Evolutionary conservation across 2,888 invertebrate genomes (phyloP).

Genomic region (Prenolepis imparis): DNA sequence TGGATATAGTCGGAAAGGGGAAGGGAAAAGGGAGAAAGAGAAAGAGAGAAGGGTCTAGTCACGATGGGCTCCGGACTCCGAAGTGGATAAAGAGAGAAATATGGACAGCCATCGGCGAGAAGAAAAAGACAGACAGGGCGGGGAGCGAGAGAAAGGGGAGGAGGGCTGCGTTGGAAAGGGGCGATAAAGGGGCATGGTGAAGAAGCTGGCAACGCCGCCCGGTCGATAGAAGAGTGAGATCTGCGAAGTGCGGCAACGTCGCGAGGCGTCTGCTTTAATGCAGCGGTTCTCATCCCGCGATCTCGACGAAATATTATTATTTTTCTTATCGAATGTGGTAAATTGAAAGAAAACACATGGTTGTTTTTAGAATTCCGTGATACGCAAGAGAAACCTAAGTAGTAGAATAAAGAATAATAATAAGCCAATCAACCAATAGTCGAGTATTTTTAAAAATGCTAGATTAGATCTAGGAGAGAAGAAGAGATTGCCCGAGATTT

Average conservation of each 20-base stretch:
- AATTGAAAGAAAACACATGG: not conserved
- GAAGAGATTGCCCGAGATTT: not conserved
- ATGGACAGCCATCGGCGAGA: constrained; percentile 48
- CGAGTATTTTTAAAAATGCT: not conserved
- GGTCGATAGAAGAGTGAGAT: constrained; percentile 85
- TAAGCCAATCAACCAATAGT: not conserved
- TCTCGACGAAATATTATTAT: constrained; percentile 17
- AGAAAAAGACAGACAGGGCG: constrained; percentile 50
- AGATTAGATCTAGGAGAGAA: not conserved
- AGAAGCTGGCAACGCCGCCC: constrained; percentile 84
- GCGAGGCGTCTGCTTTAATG: constrained; percentile 81
- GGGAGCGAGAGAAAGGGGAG: constrained; percentile 68
- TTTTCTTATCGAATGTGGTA: constrained; percentile 1
- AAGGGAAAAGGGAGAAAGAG: constrained; percentile 52
- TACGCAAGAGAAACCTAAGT: not conserved
- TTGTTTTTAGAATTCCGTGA: not conserved
- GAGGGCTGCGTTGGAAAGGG: constrained; percentile 79
- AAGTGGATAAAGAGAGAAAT: constrained; percentile 73
- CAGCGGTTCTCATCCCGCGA: constrained; percentile 72
- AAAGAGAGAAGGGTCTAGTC: constrained; percentile 59
- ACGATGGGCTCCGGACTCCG: constrained; percentile 62
- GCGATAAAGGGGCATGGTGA: constrained; percentile 83
- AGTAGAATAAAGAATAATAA: not conserved
- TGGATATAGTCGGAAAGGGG: constrained; percentile 36
- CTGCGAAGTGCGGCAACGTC: constrained; percentile 81